Conservation (phyloP, 2,113 vertebrate genomes). For the Ceyx margarethae region DNA sequence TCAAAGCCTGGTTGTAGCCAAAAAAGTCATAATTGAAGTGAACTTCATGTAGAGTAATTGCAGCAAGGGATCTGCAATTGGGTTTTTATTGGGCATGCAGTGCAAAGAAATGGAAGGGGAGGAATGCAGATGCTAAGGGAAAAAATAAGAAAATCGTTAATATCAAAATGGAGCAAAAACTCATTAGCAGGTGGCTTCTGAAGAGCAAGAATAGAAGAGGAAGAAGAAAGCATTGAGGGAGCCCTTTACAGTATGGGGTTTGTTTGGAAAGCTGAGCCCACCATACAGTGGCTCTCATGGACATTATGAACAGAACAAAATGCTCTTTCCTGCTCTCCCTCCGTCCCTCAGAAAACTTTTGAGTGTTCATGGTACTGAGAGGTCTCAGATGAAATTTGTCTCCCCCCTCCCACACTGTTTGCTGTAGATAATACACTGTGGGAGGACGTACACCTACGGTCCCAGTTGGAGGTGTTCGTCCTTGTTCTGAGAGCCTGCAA, state of each 20-base stretch:
- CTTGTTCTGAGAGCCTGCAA: neutral
- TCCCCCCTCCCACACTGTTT: neutral
- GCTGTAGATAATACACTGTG: fast-evolving
- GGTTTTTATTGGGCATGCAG: conserved; percentile 21
- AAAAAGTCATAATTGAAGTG: conserved; percentile 46
- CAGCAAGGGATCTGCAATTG: conserved; percentile 53
- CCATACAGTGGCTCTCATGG: neutral
- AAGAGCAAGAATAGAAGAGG: neutral
- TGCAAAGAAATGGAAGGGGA: neutral
- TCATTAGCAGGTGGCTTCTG: neutral
- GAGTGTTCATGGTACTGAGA: neutral
- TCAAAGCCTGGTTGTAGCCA: conserved; percentile 49
- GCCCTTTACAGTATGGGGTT: conserved; percentile 4
- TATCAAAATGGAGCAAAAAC: conserved; percentile 12
- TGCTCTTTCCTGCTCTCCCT: neutral
- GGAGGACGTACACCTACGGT: fast-evolving
- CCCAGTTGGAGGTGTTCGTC: neutral
- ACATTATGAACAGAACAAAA: neutral
- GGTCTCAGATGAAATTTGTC: neutral
- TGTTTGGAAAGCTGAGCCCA: conserved; percentile 14
- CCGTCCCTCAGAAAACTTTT: neutral
- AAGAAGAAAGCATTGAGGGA: neutral
- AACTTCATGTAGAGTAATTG: conserved; percentile 54
- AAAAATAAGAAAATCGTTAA: conserved; percentile 25
- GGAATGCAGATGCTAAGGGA: conserved; percentile 38